Evolutionary conservation across 2,113 vertebrate species (phyloP).

Genomic region (Anhinga anhinga): DNA sequence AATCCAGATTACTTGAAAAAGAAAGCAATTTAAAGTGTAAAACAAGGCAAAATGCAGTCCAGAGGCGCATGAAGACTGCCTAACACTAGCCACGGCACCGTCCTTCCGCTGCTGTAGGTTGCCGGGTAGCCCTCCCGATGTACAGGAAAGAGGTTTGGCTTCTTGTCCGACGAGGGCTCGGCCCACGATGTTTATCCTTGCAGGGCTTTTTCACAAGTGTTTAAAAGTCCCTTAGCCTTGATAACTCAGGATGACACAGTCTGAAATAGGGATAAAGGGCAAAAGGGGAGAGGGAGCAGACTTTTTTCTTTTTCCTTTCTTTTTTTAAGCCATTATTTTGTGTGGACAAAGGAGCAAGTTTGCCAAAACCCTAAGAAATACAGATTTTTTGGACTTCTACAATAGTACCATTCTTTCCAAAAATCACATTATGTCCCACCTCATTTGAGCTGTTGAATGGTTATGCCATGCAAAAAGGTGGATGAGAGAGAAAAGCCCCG

Average conservation of each 20-base stretch:
- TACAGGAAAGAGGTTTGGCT: neutral
- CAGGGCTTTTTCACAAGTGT: neutral
- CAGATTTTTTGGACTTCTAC: constrained; percentile 42
- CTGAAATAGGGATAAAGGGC: constrained; percentile 17
- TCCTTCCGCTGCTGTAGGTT: neutral
- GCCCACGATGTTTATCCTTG: neutral
- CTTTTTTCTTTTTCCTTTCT: neutral
- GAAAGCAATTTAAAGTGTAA: neutral
- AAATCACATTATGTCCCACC: constrained; percentile 60
- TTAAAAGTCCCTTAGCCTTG: neutral
- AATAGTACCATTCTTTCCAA: constrained; percentile 55
- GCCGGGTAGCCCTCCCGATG: neutral
- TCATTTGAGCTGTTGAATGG: constrained; percentile 65
- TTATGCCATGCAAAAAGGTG: constrained; percentile 34
- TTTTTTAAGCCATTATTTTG: constrained; percentile 41
- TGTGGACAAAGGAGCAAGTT: constrained; percentile 55
- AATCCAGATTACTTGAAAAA: neutral
- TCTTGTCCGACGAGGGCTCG: neutral
- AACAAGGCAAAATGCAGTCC: neutral
- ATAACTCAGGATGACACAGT: neutral
- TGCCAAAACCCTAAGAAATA: constrained; percentile 54
- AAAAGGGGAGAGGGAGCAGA: neutral
- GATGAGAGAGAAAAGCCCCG: constrained; percentile 22
- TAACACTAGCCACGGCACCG: rapidly evolving
- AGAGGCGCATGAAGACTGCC: neutral